phyloP scores from a whole-genome alignment of 2,797 vertebrate genomes.

The Perodicticus potto region DNA sequence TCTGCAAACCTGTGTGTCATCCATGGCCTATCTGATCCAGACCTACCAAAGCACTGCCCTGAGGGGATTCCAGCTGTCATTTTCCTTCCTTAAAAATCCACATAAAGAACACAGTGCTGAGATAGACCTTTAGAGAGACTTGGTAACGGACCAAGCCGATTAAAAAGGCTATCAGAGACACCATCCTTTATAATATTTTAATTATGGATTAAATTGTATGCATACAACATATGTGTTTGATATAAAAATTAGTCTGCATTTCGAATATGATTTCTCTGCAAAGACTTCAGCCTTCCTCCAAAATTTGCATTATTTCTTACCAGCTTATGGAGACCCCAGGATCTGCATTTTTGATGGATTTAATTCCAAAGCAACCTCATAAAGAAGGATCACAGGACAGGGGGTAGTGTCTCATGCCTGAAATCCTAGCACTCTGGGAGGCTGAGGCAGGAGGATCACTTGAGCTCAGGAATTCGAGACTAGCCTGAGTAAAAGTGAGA shows the following conservation, averaged over 20 bases:
- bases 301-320: background rate
- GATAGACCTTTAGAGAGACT: background rate
- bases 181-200: background rate
- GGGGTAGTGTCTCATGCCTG: no score
- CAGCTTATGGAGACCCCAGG: background rate
- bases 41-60: background rate
- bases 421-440: no score
- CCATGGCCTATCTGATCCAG: background rate
- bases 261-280: background rate
- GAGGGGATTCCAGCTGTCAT: background rate
- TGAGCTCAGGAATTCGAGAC: no score
- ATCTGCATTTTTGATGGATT: background rate
- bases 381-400: background rate
- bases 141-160: background rate
- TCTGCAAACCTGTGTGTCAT: background rate
- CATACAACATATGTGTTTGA: background rate
- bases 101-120: background rate
- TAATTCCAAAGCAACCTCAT: background rate
- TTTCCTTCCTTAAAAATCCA: background rate
- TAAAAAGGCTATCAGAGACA: background rate
- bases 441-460: no score
- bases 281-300: background rate
- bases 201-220: background rate
- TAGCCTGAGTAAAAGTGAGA: no score
- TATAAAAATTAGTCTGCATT: conserved; percentile 8